Conservation (phyloP, 2,888 invertebrate species). For the Gymnocheta viridis region DNA sequence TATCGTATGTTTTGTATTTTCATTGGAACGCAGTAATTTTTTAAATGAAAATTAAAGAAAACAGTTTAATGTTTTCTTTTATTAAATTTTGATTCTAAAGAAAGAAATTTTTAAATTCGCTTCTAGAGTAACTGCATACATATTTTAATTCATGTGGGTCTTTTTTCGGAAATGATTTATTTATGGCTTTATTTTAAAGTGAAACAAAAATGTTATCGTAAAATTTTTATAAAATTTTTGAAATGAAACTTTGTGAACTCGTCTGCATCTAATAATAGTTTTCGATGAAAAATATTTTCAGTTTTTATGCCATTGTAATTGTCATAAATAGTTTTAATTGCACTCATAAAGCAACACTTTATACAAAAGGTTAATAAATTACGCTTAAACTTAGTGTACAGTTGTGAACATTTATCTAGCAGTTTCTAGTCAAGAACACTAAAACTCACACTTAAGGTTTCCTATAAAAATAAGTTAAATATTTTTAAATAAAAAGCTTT, state of each 20-base stretch:
- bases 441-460: neutral
- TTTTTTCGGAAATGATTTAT: neutral
- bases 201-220: no score
- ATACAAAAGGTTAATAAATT: slow-evolving; percentile 52
- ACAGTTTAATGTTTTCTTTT: no score
- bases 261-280: neutral
- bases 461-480: neutral
- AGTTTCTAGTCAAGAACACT: neutral
- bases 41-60: no score
- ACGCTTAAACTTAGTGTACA: slow-evolving; percentile 9
- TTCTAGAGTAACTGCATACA: no score
- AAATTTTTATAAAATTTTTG: neutral
- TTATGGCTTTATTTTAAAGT: neutral
- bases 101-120: no score
- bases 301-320: neutral
- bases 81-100: no score
- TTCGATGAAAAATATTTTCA: neutral
- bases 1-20: slow-evolving; percentile 22
- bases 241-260: neutral
- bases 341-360: slow-evolving; percentile 50
- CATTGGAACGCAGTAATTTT: neutral
- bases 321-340: slow-evolving; percentile 15
- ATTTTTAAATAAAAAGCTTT: neutral
- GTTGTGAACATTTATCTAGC: slow-evolving; percentile 8
- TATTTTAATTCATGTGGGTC: no score